Conservation (phyloP, 2,113 vertebrate species). For the Myotis davidii region DNA sequence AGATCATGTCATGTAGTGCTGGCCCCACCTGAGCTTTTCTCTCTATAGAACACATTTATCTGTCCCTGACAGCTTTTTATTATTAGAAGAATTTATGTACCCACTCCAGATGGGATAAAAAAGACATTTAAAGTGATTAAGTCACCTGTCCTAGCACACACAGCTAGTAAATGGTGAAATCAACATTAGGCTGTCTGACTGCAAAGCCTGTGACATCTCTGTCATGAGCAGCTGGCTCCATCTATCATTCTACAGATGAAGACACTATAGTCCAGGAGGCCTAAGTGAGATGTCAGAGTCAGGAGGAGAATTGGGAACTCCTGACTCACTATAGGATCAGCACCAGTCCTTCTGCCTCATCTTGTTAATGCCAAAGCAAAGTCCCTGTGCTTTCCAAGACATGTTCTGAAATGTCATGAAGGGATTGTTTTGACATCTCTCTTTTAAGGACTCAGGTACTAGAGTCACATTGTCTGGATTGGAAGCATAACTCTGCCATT, state of each 20-base stretch:
- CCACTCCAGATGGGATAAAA: not conserved
- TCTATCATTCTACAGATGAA: not conserved
- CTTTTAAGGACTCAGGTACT: not conserved
- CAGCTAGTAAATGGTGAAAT: not conserved
- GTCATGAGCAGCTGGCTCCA: not conserved
- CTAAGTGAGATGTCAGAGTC: not conserved
- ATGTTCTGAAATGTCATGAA: not conserved
- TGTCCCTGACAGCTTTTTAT: not conserved
- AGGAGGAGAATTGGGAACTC: not conserved
- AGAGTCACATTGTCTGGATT: not conserved
- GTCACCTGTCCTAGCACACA: not conserved
- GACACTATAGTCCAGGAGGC: not conserved
- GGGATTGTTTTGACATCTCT: not conserved
- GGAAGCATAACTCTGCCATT: not conserved
- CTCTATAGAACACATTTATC: not conserved
- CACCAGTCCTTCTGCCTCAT: not conserved
- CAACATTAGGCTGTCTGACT: not conserved
- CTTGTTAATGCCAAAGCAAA: not conserved
- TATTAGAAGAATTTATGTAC: not conserved
- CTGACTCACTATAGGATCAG: not conserved
- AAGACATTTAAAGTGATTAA: not conserved
- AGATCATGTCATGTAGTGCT: fast-evolving
- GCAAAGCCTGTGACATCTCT: not conserved
- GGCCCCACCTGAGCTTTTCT: not conserved
- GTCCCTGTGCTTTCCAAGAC: not conserved